Base-by-base conservation (phyloP, 1,140 invertebrate species). In the Drosophila parabipectinata region DNA sequence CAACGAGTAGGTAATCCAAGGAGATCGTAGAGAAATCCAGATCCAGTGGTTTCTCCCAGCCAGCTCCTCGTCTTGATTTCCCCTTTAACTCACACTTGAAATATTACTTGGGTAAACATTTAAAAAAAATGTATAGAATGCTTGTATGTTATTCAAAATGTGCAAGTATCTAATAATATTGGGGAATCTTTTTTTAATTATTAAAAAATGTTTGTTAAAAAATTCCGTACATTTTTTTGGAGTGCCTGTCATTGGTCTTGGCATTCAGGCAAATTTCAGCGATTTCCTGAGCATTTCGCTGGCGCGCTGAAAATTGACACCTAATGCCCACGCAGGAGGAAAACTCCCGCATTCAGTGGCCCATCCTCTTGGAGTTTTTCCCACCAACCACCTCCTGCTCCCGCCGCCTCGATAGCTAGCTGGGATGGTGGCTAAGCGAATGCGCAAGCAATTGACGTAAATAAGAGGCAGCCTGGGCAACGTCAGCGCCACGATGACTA, bases 381-480 rank as follows among this genome's bases (percentile, higher is more conserved):
- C 10, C 10, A 26, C 10, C 10, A 15, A 18, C 10, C 47, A 9
- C n/a, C 37, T 7, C 8, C 12, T 15, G 5, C 15, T 18, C 3
- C 9, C 14, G 14, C 12, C 14, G 10, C 21, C 55, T 15, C 10
- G 5, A 15, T 50, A n/a, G 30, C 44, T 21, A 24, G 50, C 62
- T 45, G 57, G 41, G 41, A 44, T 50, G 32, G 47, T 67, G 51
- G 51, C 60, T 50, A 57, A 66, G 56, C 68, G 74, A 87, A 68
- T 87, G 69, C 77, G 74, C 82, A 85, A 81, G 81, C 81, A 85
- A 85, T 85, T 85, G 82, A 85, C 82, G 82, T 78, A 85, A 85
- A 78, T 87, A 85, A 85, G 64, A 61, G 78, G 74, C 82, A 75
- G 73, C 68, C 77, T 80, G 76, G 45, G 79, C 59, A 55, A 67